phyloP scores from a whole-genome alignment of 1,140 invertebrate genomes.

The Procambarus virginalis region DNA sequence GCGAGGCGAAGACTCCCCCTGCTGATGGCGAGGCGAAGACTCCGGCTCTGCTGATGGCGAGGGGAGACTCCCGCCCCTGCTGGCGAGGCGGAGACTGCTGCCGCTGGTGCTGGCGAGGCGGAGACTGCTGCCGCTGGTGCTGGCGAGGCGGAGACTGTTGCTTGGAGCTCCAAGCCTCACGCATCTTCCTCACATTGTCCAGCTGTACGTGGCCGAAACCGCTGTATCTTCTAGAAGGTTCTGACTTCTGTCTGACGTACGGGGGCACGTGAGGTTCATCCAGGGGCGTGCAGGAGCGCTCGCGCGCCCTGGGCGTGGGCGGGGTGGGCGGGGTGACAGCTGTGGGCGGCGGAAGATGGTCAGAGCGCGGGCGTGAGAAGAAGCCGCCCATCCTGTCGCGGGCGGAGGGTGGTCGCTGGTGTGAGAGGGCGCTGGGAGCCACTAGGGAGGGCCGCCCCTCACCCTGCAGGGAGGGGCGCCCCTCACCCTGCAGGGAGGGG shows the following conservation, averaged over 20 bases:
- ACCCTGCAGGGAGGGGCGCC: neutral
- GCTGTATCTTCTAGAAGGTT: constrained; percentile 33
- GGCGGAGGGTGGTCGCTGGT: constrained; percentile 30
- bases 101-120: neutral
- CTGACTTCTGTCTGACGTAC: constrained; percentile 49
- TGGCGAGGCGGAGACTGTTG: constrained; percentile 33
- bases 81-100: neutral
- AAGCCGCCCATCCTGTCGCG: constrained; percentile 65
- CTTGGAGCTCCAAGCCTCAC: constrained; percentile 61
- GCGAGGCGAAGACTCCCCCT: neutral
- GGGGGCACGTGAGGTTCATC: constrained; percentile 50
- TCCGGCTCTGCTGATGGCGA: neutral
- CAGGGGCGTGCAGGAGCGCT: constrained; percentile 19
- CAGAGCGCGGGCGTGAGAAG: constrained; percentile 59
- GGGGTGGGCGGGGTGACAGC: constrained; percentile 19
- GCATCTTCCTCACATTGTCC: constrained; percentile 67
- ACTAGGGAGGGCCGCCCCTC: neutral
- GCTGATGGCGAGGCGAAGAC: neutral
- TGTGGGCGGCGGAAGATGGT: neutral
- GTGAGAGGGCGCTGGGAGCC: constrained; percentile 28
- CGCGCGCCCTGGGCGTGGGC: constrained; percentile 12
- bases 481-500: too few relatives aligned
- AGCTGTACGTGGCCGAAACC: constrained; percentile 59
- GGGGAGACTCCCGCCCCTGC: too few relatives aligned
- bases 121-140: neutral